Conservation (phyloP, 2,888 invertebrate species). For the Scaptomyza flava region DNA sequence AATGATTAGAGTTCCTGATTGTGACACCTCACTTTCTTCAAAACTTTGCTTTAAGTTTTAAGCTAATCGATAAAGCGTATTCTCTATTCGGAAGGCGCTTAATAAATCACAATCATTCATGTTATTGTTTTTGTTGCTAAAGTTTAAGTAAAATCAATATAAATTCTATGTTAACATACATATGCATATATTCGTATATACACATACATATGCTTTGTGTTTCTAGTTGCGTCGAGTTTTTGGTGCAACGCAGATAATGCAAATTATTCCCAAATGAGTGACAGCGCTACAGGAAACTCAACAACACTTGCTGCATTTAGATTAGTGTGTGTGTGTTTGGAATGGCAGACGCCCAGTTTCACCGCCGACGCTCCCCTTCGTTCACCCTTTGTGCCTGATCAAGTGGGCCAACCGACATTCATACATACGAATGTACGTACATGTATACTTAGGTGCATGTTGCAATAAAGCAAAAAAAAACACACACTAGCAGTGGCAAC, state of each 20-base stretch:
- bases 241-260: slow-evolving; percentile 51
- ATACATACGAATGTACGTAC: slow-evolving; percentile 6
- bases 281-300: slow-evolving; percentile 68
- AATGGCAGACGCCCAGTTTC: slow-evolving; percentile 33
- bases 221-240: slow-evolving; percentile 20
- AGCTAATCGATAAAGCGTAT: background rate
- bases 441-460: slow-evolving; percentile 58
- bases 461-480: slow-evolving; percentile 51
- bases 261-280: slow-evolving; percentile 74
- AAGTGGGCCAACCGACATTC: slow-evolving; percentile 61
- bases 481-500: slow-evolving; percentile 26
- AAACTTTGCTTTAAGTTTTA: no score
- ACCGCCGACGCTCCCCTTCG: background rate
- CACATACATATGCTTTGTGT: slow-evolving; percentile 4
- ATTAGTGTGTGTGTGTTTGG: slow-evolving; percentile 51
- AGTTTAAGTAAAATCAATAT: slow-evolving; percentile 72
- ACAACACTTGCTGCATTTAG: slow-evolving; percentile 76
- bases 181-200: background rate
- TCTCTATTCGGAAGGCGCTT: background rate
- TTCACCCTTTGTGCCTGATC: slow-evolving; percentile 43
- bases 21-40: no score
- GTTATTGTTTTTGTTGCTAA: slow-evolving; percentile 34
- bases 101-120: background rate
- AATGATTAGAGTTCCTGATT: no score
- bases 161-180: slow-evolving; percentile 11